A percentile compares a stretch with the other conserved stretches of the same genome.
Evolutionary conservation across 2,797 vertebrate genomes (phyloP).

Genomic region (Glyptemys insculpta): DNA sequence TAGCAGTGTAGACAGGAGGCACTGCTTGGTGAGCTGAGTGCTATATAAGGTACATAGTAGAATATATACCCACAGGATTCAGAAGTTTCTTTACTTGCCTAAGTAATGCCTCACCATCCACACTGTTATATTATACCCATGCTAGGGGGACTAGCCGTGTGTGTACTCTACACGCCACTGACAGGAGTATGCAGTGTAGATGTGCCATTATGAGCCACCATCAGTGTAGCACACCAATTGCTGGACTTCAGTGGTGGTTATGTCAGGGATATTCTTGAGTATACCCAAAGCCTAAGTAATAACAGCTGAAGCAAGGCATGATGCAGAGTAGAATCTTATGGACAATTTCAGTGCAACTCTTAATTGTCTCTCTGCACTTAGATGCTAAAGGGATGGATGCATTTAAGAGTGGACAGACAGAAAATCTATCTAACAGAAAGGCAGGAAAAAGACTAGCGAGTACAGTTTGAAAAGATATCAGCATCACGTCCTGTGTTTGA

Average conservation of each 20-base stretch:
- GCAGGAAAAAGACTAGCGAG: not conserved
- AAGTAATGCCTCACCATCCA: not conserved
- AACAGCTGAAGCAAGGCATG: not conserved
- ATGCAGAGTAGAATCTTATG: not conserved
- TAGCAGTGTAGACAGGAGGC: not conserved
- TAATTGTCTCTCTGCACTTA: not conserved
- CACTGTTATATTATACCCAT: not conserved
- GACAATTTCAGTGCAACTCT: not conserved
- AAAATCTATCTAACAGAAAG: not conserved
- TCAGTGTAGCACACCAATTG: not conserved
- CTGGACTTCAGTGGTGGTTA: not conserved
- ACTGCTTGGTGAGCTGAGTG: not conserved
- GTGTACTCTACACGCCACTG: not conserved
- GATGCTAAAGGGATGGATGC: not conserved
- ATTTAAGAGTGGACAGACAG: not conserved
- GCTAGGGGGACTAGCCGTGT: not conserved
- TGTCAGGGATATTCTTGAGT: not conserved
- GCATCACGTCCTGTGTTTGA: fast-evolving
- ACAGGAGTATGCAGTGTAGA: not conserved
- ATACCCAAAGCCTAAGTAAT: not conserved
- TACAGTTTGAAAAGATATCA: not conserved
- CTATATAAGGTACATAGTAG: not conserved
- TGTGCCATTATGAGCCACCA: not conserved
- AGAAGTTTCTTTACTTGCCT: no score
- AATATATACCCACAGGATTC: not conserved